Conservation (phyloP, 2,888 invertebrate genomes). For the Dasysyrphus albostriatus region DNA sequence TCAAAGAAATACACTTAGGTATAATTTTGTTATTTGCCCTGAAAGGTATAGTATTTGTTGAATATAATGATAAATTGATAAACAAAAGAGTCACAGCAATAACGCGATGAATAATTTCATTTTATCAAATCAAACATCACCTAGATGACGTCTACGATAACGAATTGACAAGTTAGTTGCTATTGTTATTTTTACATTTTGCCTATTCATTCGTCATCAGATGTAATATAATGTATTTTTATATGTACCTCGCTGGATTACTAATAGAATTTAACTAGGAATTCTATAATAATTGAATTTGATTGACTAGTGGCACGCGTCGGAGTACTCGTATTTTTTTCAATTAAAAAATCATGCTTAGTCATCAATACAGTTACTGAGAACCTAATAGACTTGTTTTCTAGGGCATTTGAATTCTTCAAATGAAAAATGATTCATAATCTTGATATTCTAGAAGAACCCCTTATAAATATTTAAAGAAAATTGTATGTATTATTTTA, state of each 20-base stretch:
- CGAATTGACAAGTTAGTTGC: not conserved
- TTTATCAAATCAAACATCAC: constrained; percentile 13
- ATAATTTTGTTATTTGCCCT: no score
- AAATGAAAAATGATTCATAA: constrained; percentile 18
- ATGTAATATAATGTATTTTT: not conserved
- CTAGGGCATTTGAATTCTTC: constrained; percentile 17
- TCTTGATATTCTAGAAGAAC: not conserved
- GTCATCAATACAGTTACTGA: not conserved
- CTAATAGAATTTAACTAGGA: constrained; percentile 8
- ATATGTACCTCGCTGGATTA: not conserved
- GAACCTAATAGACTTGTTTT: not conserved
- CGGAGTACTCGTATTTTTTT: not conserved
- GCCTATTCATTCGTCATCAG: not conserved
- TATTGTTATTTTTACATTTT: not conserved
- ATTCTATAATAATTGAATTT: constrained; percentile 34
- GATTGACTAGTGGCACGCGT: constrained; percentile 28
- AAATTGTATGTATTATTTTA: not conserved
- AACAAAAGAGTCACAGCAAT: not conserved
- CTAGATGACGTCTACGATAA: constrained; percentile 10
- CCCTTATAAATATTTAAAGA: not conserved
- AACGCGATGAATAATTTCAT: not conserved
- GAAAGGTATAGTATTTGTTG: not conserved
- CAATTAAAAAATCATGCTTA: constrained; percentile 1
- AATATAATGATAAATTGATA: not conserved
- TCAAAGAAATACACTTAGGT: not conserved